A percentile compares a stretch with the other conserved stretches of the same genome.
These are phyloP conservation scores for Camponotus pennsylvanicus DNA, from an alignment of 1,140 invertebrate genomes.

Conservation along the genomic window DNA sequence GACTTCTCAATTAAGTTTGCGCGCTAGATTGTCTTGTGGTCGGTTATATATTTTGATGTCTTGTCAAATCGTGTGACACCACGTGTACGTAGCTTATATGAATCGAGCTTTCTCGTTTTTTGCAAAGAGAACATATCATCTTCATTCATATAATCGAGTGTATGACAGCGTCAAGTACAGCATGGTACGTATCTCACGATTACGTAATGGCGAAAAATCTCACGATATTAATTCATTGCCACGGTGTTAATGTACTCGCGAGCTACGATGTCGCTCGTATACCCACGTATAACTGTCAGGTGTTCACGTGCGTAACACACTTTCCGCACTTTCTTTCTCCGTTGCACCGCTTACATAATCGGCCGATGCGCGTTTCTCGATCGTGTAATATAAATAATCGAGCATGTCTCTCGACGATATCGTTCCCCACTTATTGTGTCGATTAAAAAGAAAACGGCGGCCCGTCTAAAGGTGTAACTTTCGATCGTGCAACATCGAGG, in stretches of 20 bases:
- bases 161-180: not conserved
- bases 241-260: constrained; percentile 1
- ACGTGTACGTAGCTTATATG: not conserved
- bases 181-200: not conserved
- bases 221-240: constrained; percentile 35
- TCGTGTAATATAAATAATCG: constrained; percentile 25
- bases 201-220: not conserved
- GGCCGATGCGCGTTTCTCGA: constrained; percentile 28
- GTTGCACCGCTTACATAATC: constrained; percentile 7
- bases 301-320: constrained; percentile 19
- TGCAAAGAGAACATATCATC: not conserved
- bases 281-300: not conserved
- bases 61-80: no score
- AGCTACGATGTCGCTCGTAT: not conserved
- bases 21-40: not conserved
- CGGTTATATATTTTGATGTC: not conserved
- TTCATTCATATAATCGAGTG: not conserved
- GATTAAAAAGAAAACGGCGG: not conserved
- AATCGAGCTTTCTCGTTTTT: not conserved
- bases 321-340: constrained; percentile 45
- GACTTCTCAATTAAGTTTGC: constrained; percentile 2
- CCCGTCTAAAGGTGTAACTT: constrained; percentile 24
- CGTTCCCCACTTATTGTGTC: not conserved
- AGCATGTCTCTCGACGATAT: constrained; percentile 10
- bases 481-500: not conserved